Evolutionary conservation across 2,797 vertebrate species (phyloP).

Genomic region (Heliangelus exortis): DNA sequence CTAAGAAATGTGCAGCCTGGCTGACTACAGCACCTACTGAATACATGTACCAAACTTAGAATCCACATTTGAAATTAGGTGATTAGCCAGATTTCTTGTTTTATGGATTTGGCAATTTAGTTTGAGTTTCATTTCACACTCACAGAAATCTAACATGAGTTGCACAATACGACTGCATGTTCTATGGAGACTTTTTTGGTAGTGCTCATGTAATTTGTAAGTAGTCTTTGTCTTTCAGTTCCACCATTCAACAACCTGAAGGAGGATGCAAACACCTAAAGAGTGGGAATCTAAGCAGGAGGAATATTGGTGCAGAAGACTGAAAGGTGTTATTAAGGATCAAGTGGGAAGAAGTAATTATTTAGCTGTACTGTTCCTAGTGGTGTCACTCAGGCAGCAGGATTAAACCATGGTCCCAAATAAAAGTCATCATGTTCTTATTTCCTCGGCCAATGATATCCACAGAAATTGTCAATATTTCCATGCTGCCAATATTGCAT

Average conservation of each 20-base stretch:
- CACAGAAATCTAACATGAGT: not conserved
- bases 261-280: not conserved
- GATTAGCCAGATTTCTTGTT: not conserved
- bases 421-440: not conserved
- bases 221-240: not conserved
- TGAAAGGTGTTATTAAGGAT: not conserved
- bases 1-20: not conserved
- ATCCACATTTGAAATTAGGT: not conserved
- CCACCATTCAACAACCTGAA: not conserved
- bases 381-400: not conserved
- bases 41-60: fast-evolving
- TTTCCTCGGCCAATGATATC: not conserved
- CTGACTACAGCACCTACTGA: not conserved
- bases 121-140: not conserved
- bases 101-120: not conserved
- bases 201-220: not conserved
- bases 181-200: not conserved
- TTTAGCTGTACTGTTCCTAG: not conserved
- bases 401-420: not conserved
- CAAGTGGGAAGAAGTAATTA: not conserved
- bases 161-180: not conserved
- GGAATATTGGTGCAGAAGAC: not conserved
- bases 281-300: not conserved
- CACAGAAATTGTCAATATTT: not conserved
- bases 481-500: not conserved